These are phyloP conservation scores for Betta splendens DNA, from an alignment of 2,797 vertebrate species.

Conservation along the genomic window DNA sequence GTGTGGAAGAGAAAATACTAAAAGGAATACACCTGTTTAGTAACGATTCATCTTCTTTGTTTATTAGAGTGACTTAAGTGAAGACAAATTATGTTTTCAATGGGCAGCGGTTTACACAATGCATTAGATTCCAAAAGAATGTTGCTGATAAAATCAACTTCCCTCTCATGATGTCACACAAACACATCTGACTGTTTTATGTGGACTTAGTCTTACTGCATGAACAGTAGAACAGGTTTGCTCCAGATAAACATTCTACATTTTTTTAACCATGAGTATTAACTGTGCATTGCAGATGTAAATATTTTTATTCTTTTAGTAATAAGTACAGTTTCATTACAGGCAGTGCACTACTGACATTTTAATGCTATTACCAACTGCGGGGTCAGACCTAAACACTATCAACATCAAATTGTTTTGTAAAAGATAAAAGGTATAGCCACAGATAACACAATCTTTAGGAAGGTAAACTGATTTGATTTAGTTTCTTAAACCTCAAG, in stretches of 20 bases:
- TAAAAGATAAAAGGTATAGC: conserved; percentile 42
- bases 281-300: conserved; percentile 72
- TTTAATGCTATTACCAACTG: conserved; percentile 66
- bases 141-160: conserved; percentile 13
- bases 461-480: conserved; percentile 47
- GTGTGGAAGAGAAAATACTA: background rate
- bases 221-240: conserved; percentile 25
- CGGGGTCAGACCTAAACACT: conserved; percentile 37
- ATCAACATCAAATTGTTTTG: conserved; percentile 59
- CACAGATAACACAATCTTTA: conserved; percentile 43
- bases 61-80: conserved; percentile 1
- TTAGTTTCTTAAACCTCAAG: conserved; percentile 40
- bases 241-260: conserved; percentile 65
- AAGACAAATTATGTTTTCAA: background rate
- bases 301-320: conserved; percentile 71
- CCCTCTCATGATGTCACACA: background rate
- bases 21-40: background rate
- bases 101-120: conserved; percentile 16
- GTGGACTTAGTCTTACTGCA: background rate
- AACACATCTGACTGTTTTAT: background rate
- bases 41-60: conserved; percentile 9
- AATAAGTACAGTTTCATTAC: conserved; percentile 78
- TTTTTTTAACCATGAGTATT: conserved; percentile 80
- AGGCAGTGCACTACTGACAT: conserved; percentile 71
- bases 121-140: conserved; percentile 21